These are phyloP conservation scores for Rhinoderma darwinii DNA, from an alignment of 2,113 vertebrate genomes.

Conservation along the genomic window DNA sequence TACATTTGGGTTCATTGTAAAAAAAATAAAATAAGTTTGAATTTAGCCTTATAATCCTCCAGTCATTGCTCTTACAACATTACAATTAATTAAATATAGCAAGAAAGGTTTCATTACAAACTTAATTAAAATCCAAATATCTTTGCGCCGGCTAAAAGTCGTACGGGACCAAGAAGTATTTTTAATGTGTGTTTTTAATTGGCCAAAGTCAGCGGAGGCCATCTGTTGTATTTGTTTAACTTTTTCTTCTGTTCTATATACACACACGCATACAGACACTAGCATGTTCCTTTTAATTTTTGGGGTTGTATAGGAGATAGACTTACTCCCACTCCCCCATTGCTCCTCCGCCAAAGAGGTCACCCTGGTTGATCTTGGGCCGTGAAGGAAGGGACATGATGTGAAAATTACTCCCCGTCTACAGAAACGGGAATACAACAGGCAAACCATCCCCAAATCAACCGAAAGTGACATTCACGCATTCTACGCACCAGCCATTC, in stretches of 20 bases:
- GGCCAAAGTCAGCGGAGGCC: background rate
- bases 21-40: too few relatives aligned
- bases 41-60: background rate
- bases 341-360: constrained; percentile 55
- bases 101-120: background rate
- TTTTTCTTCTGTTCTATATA: background rate
- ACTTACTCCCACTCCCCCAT: constrained; percentile 65
- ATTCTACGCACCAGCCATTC: constrained; percentile 33
- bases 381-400: constrained; percentile 66
- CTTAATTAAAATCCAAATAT: background rate
- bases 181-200: background rate
- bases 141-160: background rate
- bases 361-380: constrained; percentile 67
- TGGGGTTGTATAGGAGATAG: constrained; percentile 70
- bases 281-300: background rate
- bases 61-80: background rate
- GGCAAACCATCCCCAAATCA: constrained; percentile 43
- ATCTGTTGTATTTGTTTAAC: constrained; percentile 11
- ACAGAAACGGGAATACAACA: constrained; percentile 55
- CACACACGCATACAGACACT: background rate
- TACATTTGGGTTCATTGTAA: too few relatives aligned
- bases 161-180: background rate
- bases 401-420: constrained; percentile 69
- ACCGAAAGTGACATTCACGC: constrained; percentile 36
- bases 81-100: background rate